Conservation (phyloP, 2,888 invertebrate species). For the Scrobipalpa costella region DNA sequence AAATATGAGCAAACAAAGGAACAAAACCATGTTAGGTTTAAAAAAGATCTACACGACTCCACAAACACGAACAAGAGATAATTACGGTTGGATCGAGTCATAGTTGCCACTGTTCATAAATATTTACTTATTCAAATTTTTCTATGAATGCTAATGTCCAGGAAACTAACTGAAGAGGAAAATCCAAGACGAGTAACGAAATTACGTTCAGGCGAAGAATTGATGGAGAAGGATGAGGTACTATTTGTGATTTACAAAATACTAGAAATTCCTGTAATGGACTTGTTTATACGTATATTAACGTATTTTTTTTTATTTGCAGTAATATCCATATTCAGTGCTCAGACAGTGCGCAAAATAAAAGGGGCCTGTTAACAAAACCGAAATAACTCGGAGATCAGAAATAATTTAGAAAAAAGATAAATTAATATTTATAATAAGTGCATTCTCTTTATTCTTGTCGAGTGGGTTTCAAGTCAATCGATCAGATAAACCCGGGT, state of each 20-base stretch:
- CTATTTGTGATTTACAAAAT: neutral
- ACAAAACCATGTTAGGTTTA: neutral
- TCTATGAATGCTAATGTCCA: conserved; percentile 26
- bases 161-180: conserved; percentile 3
- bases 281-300: too few relatives aligned
- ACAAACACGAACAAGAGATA: neutral
- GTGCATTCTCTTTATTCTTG: too few relatives aligned
- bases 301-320: too few relatives aligned
- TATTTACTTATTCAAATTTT: conserved; percentile 27
- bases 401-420: too few relatives aligned
- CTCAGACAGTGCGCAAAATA: too few relatives aligned
- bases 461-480: too few relatives aligned
- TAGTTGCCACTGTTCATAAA: conserved; percentile 20
- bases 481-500: too few relatives aligned
- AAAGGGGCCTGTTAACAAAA: too few relatives aligned
- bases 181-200: neutral
- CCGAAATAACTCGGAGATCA: too few relatives aligned
- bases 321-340: too few relatives aligned
- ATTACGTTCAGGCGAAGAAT: neutral
- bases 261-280: too few relatives aligned
- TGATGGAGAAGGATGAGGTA: neutral
- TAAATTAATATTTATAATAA: too few relatives aligned
- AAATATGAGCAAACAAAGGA: neutral
- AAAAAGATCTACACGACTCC: neutral
- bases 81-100: conserved; percentile 14